phyloP scores from a whole-genome alignment of 2,113 vertebrate species.

The Cygnus buccinator region DNA sequence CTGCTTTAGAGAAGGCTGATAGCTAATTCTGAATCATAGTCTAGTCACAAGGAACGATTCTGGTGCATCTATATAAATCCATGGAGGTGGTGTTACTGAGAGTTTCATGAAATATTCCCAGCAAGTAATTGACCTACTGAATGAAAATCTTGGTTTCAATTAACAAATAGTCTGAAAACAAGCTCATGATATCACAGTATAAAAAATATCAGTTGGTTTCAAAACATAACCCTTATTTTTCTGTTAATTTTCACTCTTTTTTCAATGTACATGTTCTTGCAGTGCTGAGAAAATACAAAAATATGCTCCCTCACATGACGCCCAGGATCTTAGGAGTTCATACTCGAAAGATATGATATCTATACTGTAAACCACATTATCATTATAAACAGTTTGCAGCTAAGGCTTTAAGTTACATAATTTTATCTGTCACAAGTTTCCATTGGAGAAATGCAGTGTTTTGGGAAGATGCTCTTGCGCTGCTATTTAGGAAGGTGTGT shows the following conservation, averaged over 20 bases:
- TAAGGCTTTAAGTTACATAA: background rate
- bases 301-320: background rate
- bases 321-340: background rate
- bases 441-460: background rate
- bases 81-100: background rate
- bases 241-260: background rate
- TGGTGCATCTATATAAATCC: background rate
- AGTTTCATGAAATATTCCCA: background rate
- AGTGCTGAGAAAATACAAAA: background rate
- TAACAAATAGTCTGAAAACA: background rate
- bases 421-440: background rate
- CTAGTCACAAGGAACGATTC: background rate
- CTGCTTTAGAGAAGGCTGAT: conserved; percentile 1
- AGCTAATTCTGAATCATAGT: conserved; percentile 18
- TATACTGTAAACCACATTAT: background rate
- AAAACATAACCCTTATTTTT: background rate
- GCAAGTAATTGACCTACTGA: background rate
- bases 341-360: background rate
- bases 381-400: background rate
- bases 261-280: background rate
- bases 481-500: background rate
- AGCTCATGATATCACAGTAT: background rate
- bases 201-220: background rate
- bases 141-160: background rate
- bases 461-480: background rate